phyloP scores from a whole-genome alignment of 2,113 vertebrate genomes.

The Dendropsophus ebraccatus region DNA sequence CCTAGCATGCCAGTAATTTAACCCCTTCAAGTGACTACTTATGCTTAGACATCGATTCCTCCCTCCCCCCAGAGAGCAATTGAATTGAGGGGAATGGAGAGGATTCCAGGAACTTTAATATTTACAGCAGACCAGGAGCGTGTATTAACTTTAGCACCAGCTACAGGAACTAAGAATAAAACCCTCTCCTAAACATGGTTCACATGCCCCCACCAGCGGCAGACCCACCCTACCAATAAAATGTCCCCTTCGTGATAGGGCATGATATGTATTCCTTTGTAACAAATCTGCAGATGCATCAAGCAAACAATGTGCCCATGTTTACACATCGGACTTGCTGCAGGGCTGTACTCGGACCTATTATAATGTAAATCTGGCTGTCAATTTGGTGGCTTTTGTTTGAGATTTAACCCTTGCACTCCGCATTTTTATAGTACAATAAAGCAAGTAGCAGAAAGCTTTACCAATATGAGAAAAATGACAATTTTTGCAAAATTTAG shows the following conservation, averaged over 20 bases:
- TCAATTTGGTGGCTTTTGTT: no score
- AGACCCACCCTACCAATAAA: neutral
- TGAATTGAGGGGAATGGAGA: constrained; percentile 54
- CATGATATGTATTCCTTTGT: neutral
- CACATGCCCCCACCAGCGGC: neutral
- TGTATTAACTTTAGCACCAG: constrained; percentile 48
- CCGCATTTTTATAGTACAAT: no score
- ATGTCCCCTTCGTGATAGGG: neutral
- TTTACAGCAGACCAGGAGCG: constrained; percentile 44
- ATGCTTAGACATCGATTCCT: constrained; percentile 36
- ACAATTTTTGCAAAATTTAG: no score
- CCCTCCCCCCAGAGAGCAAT: constrained; percentile 51
- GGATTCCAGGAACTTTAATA: constrained; percentile 57
- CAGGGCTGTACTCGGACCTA: no score
- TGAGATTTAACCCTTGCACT: no score
- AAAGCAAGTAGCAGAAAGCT: no score
- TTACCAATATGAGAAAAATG: no score
- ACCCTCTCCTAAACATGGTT: neutral
- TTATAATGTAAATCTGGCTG: no score
- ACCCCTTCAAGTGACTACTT: constrained; percentile 14
- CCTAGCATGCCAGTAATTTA: neutral
- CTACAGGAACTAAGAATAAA: constrained; percentile 49
- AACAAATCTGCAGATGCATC: neutral
- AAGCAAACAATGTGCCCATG: neutral
- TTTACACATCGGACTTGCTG: neutral